phyloP scores from a whole-genome alignment of 1,140 invertebrate genomes.

The Musca domestica region DNA sequence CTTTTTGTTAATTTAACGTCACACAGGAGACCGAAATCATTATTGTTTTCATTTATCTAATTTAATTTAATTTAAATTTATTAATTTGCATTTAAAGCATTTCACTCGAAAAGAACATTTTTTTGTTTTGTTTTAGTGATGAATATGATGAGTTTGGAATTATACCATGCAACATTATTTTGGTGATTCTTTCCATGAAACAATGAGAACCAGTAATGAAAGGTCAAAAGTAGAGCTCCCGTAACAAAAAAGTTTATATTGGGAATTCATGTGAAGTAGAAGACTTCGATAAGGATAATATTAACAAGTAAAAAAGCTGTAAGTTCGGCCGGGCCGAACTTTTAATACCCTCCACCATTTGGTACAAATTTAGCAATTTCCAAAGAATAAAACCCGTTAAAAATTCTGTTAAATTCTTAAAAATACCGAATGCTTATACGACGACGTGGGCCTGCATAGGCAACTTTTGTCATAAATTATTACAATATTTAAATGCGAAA shows the following conservation, averaged over 20 bases:
- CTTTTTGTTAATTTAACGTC: no score
- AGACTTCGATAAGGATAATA: neutral
- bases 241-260: no score
- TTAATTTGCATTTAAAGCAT: slow-evolving; percentile 10
- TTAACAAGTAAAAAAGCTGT: no score
- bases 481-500: no score
- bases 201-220: slow-evolving; percentile 8
- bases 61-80: neutral
- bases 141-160: neutral
- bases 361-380: no score
- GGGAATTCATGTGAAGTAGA: neutral
- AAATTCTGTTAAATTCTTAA: no score
- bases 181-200: neutral
- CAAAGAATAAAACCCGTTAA: no score
- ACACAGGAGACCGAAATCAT: neutral
- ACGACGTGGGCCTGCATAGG: no score
- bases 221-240: neutral
- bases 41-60: neutral
- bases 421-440: no score
- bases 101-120: slow-evolving; percentile 16
- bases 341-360: no score
- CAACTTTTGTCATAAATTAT: no score
- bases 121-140: neutral
- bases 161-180: neutral
- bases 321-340: no score